Conservation (phyloP, 2,888 invertebrate genomes). For the Drosophila rellima region DNA sequence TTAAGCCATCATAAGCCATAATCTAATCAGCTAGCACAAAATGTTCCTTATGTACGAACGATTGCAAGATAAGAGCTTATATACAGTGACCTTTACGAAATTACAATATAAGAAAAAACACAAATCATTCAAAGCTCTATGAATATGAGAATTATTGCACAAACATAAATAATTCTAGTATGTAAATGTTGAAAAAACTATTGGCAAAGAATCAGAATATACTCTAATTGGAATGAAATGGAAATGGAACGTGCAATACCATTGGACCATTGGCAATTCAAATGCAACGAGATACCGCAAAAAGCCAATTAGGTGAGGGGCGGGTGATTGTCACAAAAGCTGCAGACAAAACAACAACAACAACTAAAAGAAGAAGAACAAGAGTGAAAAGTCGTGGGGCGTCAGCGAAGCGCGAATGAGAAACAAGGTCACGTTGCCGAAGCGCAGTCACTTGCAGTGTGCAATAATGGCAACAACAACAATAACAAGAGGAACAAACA, state of each 20-base stretch:
- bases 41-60: slow-evolving; percentile 22
- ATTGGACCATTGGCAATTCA: background rate
- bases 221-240: slow-evolving; percentile 13
- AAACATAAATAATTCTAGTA: background rate
- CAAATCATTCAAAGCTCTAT: background rate
- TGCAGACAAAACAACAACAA: slow-evolving; percentile 19
- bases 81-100: slow-evolving; percentile 6
- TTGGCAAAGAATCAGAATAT: slow-evolving; percentile 38
- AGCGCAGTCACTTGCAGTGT: slow-evolving; percentile 45
- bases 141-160: background rate
- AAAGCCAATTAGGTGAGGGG: slow-evolving; percentile 23
- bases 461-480: slow-evolving; percentile 16
- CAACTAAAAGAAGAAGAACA: too few species aligned
- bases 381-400: slow-evolving; percentile 33
- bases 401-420: slow-evolving; percentile 42
- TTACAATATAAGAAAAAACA: background rate
- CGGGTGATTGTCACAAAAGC: slow-evolving; percentile 45
- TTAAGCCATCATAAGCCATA: slow-evolving; percentile 17
- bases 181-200: slow-evolving; percentile 28
- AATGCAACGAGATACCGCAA: slow-evolving; percentile 12
- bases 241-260: background rate
- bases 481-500: background rate
- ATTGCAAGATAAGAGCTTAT: slow-evolving; percentile 15
- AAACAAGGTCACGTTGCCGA: slow-evolving; percentile 74
- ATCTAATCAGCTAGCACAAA: slow-evolving; percentile 39